Evolutionary conservation across 2,113 vertebrate genomes (phyloP), one percentile per base, ranked within the genome.

Genomic region (Phrynosoma platyrhinos): DNA sequence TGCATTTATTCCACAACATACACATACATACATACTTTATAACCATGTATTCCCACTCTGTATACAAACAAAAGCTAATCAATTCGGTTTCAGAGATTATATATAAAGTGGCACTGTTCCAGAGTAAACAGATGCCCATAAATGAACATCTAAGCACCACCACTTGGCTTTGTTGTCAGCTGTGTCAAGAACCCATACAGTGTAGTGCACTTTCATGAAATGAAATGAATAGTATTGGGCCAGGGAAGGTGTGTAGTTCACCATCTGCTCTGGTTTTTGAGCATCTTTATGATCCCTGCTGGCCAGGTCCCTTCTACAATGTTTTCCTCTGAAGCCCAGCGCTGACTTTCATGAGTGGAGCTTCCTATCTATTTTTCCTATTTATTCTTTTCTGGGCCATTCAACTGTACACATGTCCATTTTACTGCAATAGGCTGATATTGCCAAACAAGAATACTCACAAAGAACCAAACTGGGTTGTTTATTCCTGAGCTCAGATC

Each of bases 51-150:
- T 87, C 88, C 82, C 90, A 72, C 91, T 83, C 27, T 18, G 55
- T n/a, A 83, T 84, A 93, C 85, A 75, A 0, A 0, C 47, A 53
- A 10, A 79, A 91, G 91, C 71, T 85, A 90, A 88, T 79, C 90
- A 90, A 1, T 55, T 71, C 84, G 90, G 85, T 91, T 90, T 92
- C 74, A 89, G 89, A 83, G 83, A 89, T 79, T 90, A 87, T 36
- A 89, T 74, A 82, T 74, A 90, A 58, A 85, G 55, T 76, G 68
- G 92, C 89, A 76, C 90, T 76, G 71, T 62, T 92, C 78, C 92
- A 91, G 85, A 88, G 3, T 92, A 30, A 9, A 62, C 91, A 87
- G 93, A 76, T 36, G 69, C 36, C 42, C 2, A 0, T 52, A 69
- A 83, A 42, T 85, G 78, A 83, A 90, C 64, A 86, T 90, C n/a